Percentiles rank a stretch among this genome's conserved stretches.
Evolutionary conservation across 2,113 vertebrate genomes (phyloP).

Genomic region (Oceanodroma tethys): DNA sequence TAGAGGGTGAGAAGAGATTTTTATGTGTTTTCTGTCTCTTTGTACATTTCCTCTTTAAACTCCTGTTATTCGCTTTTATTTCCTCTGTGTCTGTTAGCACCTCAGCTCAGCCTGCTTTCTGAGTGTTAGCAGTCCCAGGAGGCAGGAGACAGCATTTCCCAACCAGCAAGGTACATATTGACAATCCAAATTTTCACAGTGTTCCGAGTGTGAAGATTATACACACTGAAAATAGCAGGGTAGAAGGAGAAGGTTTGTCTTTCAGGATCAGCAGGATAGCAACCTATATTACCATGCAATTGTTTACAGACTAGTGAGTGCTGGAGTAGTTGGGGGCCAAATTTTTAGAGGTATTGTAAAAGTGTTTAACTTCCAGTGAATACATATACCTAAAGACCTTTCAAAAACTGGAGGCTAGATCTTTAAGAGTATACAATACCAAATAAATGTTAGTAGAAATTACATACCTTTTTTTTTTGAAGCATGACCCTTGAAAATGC

Average conservation of each 20-base stretch:
- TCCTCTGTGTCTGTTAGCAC: background rate
- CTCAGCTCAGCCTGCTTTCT: background rate
- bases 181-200: background rate
- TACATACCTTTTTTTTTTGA: background rate
- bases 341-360: background rate
- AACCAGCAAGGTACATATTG: constrained; percentile 7
- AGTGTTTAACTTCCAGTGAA: background rate
- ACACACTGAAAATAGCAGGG: background rate
- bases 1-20: background rate
- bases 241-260: background rate
- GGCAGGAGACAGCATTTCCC: background rate
- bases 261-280: background rate
- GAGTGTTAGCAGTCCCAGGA: background rate
- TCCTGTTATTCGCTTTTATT: background rate
- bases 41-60: background rate
- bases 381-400: background rate
- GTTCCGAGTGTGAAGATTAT: background rate
- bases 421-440: background rate
- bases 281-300: background rate
- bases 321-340: background rate
- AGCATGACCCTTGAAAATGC: background rate
- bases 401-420: background rate
- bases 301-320: background rate
- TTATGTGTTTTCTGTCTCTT: background rate
- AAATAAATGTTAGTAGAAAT: background rate